phyloP scores from a whole-genome alignment of 53 echinoderm and acorn worm genomes.

The Echinometra lucunter region DNA sequence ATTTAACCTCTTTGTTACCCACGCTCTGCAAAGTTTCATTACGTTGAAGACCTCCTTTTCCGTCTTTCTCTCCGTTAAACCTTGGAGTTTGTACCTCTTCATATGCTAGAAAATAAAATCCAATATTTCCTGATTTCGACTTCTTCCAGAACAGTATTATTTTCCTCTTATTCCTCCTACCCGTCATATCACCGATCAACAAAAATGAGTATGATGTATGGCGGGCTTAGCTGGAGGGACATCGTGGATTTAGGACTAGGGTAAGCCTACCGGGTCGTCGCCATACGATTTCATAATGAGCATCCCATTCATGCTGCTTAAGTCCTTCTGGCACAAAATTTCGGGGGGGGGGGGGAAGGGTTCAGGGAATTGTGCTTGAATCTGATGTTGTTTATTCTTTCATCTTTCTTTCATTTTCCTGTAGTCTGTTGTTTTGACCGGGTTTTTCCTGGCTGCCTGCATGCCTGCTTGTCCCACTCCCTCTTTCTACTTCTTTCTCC shows the following conservation, averaged over 20 bases:
- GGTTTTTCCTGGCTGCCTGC: background rate
- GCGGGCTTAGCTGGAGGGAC: conserved; percentile 10
- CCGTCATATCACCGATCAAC: background rate
- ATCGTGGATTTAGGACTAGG: background rate
- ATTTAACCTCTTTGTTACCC: no score
- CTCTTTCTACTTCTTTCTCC: background rate
- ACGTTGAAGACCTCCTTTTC: no score
- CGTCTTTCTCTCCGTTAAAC: background rate
- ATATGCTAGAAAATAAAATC: background rate
- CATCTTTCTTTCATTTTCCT: background rate
- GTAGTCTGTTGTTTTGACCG: background rate
- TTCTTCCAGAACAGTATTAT: background rate
- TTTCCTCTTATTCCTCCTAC: background rate
- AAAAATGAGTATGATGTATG: conserved; percentile 14
- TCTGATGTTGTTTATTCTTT: background rate
- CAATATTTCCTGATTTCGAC: background rate
- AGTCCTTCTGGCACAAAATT: background rate
- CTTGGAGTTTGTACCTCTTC: background rate
- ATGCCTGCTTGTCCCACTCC: background rate
- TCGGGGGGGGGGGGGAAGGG: no score
- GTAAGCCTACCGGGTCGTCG: background rate
- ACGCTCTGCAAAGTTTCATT: no score
- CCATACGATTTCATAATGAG: conserved; percentile 20
- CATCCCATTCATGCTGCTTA: background rate
- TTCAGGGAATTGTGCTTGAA: background rate